These are phyloP conservation scores for Lepidocyrtoides sp. DNA, from an alignment of 2,888 invertebrate species.

Conservation along the genomic window DNA sequence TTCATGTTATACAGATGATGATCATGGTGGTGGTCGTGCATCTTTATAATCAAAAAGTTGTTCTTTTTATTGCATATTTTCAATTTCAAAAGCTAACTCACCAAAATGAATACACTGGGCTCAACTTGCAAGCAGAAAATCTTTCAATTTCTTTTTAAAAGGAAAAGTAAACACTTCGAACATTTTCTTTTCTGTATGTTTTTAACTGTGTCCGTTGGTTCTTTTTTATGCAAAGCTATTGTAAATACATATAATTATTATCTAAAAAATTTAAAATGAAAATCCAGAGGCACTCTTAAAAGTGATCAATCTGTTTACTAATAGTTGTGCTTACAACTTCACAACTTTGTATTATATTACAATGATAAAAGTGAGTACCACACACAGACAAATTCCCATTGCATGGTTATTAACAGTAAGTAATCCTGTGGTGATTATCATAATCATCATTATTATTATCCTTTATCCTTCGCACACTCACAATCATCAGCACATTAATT, in stretches of 20 bases:
- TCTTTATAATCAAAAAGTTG: background rate
- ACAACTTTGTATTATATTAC: background rate
- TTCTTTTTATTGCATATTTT: background rate
- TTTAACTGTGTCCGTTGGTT: too few relatives aligned
- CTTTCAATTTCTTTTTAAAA: too few relatives aligned
- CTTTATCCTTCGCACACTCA: background rate
- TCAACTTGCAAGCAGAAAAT: too few relatives aligned
- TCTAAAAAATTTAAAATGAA: background rate
- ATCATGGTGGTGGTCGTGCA: background rate
- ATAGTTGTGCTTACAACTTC: background rate
- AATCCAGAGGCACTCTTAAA: background rate
- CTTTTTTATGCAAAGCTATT: too few relatives aligned
- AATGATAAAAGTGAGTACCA: background rate
- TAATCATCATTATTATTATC: slow-evolving; percentile 47
- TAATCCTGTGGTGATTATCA: slow-evolving; percentile 34
- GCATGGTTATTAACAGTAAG: slow-evolving; percentile 35
- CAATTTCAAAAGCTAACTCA: too few relatives aligned
- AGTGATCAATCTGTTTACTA: background rate
- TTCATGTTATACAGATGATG: background rate
- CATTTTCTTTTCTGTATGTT: too few relatives aligned
- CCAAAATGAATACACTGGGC: too few relatives aligned
- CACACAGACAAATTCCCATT: slow-evolving; percentile 32
- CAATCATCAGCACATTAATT: background rate
- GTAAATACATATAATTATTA: too few relatives aligned
- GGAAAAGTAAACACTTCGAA: too few relatives aligned